phyloP scores from a whole-genome alignment of 2,113 vertebrate species.

The Steatornis caripensis region DNA sequence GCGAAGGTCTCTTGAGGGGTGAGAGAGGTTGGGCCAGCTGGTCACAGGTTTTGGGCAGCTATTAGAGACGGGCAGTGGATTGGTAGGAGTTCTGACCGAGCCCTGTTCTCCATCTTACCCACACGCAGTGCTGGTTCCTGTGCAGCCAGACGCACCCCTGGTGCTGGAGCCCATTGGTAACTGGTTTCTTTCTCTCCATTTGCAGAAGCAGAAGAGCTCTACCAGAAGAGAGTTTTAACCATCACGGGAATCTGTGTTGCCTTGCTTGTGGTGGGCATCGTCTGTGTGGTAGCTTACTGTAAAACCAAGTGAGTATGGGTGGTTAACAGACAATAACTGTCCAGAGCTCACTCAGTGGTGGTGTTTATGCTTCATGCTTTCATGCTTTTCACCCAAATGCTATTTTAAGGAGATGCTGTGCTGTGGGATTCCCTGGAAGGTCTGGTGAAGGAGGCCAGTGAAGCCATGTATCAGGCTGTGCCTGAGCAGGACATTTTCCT shows the following conservation, averaged over 20 bases:
- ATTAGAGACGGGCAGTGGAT: neutral
- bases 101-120: neutral
- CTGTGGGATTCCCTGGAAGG: neutral
- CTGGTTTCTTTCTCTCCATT: constrained; percentile 53
- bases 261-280: constrained; percentile 95
- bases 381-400: neutral
- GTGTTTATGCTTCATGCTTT: neutral
- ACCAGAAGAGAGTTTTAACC: constrained; percentile 98
- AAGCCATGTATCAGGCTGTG: neutral
- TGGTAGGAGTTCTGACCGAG: neutral
- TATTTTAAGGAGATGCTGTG: neutral
- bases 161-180: neutral
- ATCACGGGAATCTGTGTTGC: constrained; percentile 98
- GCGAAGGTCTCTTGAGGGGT: neutral
- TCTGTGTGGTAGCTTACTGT: constrained; percentile 98
- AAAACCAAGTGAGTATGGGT: constrained; percentile 95
- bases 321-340: neutral
- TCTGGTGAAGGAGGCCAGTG: neutral
- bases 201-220: constrained; percentile 97
- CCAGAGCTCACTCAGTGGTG: neutral
- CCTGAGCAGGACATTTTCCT: neutral
- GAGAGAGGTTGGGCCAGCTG: neutral
- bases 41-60: neutral
- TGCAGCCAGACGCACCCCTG: neutral
- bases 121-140: neutral